phyloP scores from a whole-genome alignment of 2,888 invertebrate species.

The Syrphus vitripennis region DNA sequence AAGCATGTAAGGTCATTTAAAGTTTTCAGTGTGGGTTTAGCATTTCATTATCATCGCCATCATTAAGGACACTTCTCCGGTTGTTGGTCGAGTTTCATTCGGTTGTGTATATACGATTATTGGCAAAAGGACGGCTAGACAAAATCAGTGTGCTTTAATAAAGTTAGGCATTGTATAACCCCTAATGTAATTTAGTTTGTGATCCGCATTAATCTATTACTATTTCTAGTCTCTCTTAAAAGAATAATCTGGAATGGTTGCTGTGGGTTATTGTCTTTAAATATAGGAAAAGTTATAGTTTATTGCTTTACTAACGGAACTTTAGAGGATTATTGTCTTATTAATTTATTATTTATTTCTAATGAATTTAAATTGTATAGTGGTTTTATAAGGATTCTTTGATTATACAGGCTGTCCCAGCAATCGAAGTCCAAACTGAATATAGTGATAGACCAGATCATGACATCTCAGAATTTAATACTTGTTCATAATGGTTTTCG shows the following conservation, averaged over 20 bases:
- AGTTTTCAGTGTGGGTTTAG: conserved; percentile 52
- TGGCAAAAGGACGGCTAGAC: conserved; percentile 39
- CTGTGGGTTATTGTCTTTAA: too few species aligned
- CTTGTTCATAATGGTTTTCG: too few species aligned
- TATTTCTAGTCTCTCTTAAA: background rate
- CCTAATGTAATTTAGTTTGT: conserved; percentile 35
- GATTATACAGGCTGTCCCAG: too few species aligned
- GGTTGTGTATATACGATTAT: background rate
- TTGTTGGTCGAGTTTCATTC: conserved; percentile 4
- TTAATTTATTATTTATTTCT: background rate
- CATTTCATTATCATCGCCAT: conserved; percentile 59
- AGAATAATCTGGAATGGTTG: background rate
- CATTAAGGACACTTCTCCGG: conserved; percentile 24
- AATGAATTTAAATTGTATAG: background rate
- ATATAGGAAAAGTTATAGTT: background rate
- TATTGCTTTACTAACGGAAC: background rate
- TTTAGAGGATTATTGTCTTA: too few species aligned
- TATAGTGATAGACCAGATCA: too few species aligned
- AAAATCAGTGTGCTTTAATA: conserved; percentile 22
- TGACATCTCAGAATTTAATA: too few species aligned
- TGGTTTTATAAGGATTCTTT: background rate
- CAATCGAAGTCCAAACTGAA: too few species aligned
- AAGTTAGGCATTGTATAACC: conserved; percentile 27
- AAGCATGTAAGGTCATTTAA: conserved; percentile 52
- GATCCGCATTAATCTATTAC: conserved; percentile 26